Percentiles rank a stretch among this genome's conserved stretches.
Conservation (phyloP, 1,140 invertebrate genomes). For the Berghia stephanieae region DNA sequence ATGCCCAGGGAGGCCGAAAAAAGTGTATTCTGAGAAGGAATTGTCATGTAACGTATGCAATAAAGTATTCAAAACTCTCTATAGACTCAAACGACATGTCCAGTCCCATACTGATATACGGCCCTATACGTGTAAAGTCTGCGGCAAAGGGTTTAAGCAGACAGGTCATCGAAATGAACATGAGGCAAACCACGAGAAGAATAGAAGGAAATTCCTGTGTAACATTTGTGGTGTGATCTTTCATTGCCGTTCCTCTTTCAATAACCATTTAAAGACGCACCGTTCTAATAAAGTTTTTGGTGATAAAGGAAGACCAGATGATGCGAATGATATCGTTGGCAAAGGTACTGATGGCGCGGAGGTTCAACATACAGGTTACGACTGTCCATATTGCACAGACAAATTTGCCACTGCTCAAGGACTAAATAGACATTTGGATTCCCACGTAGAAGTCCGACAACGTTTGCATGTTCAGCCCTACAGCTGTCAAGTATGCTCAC, state of each 20-base stretch:
- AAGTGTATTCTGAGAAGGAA: constrained; percentile 32
- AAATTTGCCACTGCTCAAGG: constrained; percentile 36
- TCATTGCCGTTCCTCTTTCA: constrained; percentile 35
- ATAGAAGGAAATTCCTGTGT: constrained; percentile 31
- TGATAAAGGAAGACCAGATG: background rate
- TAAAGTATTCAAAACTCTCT: constrained; percentile 34
- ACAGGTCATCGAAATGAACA: constrained; percentile 38
- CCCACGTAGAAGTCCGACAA: constrained; percentile 30
- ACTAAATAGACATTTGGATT: constrained; percentile 34
- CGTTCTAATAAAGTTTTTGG: background rate
- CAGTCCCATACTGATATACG: constrained; percentile 31
- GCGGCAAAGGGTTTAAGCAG: constrained; percentile 38
- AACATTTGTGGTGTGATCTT: constrained; percentile 37
- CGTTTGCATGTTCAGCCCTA: constrained; percentile 38
- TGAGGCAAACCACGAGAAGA: constrained; percentile 31
- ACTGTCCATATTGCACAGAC: constrained; percentile 33
- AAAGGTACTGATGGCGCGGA: background rate
- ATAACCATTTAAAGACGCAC: constrained; percentile 33
- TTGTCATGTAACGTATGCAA: constrained; percentile 31
- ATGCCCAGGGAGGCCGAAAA: constrained; percentile 25
- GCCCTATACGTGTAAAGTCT: constrained; percentile 30
- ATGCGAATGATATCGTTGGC: background rate
- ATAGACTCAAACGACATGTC: constrained; percentile 33
- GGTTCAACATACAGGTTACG: constrained; percentile 20
- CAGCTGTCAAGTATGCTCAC: constrained; percentile 27